Percentiles rank a stretch among this genome's conserved stretches.
phyloP scores from a whole-genome alignment of 2,888 invertebrate species.

The Entomobrya multifasciata region DNA sequence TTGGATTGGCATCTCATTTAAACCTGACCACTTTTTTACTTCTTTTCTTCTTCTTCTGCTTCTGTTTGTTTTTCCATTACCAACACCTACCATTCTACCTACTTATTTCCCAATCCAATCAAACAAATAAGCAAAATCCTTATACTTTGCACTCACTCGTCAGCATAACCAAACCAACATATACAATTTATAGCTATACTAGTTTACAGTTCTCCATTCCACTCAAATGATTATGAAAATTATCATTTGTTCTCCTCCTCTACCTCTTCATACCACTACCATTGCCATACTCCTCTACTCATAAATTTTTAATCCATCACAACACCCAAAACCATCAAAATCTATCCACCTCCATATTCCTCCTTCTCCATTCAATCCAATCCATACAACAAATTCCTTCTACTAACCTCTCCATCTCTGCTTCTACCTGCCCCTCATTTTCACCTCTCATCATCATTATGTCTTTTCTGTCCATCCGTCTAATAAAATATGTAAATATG shows the following conservation, averaged over 20 bases:
- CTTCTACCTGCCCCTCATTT: slow-evolving; percentile 14
- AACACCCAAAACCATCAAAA: background rate
- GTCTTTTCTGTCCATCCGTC: background rate
- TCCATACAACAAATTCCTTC: too few species aligned
- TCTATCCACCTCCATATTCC: background rate
- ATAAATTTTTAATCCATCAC: slow-evolving; percentile 38
- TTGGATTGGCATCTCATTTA: background rate
- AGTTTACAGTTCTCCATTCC: too few species aligned
- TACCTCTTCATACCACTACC: background rate
- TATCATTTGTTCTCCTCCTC: background rate
- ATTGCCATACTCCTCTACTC: slow-evolving; percentile 19
- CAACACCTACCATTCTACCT: background rate
- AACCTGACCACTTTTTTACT: background rate
- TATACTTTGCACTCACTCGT: too few species aligned
- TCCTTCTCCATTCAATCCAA: slow-evolving; percentile 4
- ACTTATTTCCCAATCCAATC: too few species aligned
- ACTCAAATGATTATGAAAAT: background rate
- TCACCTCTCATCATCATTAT: slow-evolving; percentile 46
- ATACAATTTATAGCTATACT: too few species aligned
- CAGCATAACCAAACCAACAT: too few species aligned
- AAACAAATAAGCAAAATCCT: too few species aligned
- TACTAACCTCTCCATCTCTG: background rate
- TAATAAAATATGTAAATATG: slow-evolving; percentile 41
- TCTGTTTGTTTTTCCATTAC: slow-evolving; percentile 42
- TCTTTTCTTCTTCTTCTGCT: slow-evolving; percentile 9